Evolutionary conservation across 2,888 invertebrate genomes (phyloP), one percentile per base, ranked within the genome.

Genomic region (Bembecia ichneumoniformis): DNA sequence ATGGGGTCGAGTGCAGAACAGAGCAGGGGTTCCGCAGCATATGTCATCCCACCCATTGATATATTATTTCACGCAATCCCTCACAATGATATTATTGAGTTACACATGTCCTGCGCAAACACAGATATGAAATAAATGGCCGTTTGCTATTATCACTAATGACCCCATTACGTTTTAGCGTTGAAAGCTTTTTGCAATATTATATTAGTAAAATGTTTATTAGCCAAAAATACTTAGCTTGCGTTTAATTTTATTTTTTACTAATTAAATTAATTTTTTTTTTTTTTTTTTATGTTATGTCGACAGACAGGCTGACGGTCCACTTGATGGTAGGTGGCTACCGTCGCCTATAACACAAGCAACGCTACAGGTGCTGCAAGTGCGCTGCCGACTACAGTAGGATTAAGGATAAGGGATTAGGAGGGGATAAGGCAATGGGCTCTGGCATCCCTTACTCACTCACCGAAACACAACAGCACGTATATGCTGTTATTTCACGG

Each of bases 101-200:
- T 77, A 81, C 81, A 80, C 49, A 51, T 44, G 62, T 63, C 55
- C 67, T 81, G 81, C 66, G 60, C 78, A 82, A 81, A 82, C 69
- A 84, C 57, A 82, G 82, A 84, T 82, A 83, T 72, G 71, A 70
- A 77, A 77, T 77, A 75, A 71, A 80, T 75, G 72, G 72, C 68
- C 66, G 62, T 62, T 56, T 53, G 64, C 71, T 68, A 75, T 80
- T 78, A 75, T 64, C 67, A 67, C 55, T 71, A 75, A 80, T 80
- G 80, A 71, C 71, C 69, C 71, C 64, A 75, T 74, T 74, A 71
- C 50, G 48, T 49, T 55, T 40, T 40, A 40, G 40, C n/a, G 40
- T 40, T 40, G 4, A 40, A 40, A 11, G 40, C 40, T 40, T 40
- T 40, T 40, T 40, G 40, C 40, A 13, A 40, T 40, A 40, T 13